phyloP scores from a whole-genome alignment of 2,888 invertebrate genomes.

The Andrena camellia region DNA sequence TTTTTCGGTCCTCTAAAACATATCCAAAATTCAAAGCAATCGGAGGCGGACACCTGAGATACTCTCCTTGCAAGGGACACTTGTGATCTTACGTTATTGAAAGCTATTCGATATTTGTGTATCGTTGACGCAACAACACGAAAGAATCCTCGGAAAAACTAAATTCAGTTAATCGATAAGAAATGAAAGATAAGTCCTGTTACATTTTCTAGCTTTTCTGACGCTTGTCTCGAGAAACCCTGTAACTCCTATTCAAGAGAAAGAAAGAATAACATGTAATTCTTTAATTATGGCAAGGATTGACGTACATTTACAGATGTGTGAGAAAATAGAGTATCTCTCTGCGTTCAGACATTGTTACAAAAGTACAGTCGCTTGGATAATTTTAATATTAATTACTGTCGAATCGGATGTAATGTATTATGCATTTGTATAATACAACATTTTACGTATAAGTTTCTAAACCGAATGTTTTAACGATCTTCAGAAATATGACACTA shows the following conservation, averaged over 20 bases:
- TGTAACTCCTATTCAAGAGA: constrained; percentile 7
- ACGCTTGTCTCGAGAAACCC: constrained; percentile 13
- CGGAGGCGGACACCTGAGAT: too few species aligned
- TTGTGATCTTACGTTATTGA: too few species aligned
- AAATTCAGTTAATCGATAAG: constrained; percentile 5
- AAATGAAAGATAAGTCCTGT: neutral
- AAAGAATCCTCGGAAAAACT: too few species aligned
- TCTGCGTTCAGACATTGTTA: constrained; percentile 19
- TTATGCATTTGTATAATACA: constrained; percentile 45
- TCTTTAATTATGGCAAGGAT: constrained; percentile 18
- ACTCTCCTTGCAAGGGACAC: too few species aligned
- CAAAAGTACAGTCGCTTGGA: constrained; percentile 36
- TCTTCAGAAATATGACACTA: constrained; percentile 51
- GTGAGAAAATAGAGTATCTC: constrained; percentile 20
- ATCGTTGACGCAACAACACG: too few species aligned
- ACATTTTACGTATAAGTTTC: constrained; percentile 52
- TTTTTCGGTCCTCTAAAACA: too few species aligned
- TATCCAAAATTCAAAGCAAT: too few species aligned
- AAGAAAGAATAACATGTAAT: constrained; percentile 4
- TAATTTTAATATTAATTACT: constrained; percentile 53
- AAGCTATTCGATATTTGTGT: too few species aligned
- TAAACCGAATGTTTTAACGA: constrained; percentile 48
- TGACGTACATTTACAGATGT: constrained; percentile 18
- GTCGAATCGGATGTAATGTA: constrained; percentile 34
- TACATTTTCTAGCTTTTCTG: constrained; percentile 18